phyloP scores from a whole-genome alignment of 2,888 invertebrate species.

The Athalia rosae region DNA sequence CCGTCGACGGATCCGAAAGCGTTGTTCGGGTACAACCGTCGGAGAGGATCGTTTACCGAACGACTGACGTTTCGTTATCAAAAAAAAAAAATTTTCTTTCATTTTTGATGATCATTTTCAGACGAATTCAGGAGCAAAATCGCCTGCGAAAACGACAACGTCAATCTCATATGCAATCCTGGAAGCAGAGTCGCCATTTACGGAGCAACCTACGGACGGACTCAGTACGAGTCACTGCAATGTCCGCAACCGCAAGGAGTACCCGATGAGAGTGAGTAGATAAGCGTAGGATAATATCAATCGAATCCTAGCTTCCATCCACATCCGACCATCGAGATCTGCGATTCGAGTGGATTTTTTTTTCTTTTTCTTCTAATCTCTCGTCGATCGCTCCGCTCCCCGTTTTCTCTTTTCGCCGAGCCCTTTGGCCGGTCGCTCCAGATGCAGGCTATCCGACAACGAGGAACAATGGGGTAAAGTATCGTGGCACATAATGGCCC shows the following conservation, averaged over 20 bases:
- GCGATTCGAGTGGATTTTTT: too few species aligned
- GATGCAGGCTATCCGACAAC: constrained; percentile 28
- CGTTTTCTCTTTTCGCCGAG: constrained; percentile 20
- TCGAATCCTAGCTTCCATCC: background rate
- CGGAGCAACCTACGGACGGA: constrained; percentile 93
- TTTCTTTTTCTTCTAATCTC: background rate
- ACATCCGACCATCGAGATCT: background rate
- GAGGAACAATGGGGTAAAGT: constrained; percentile 38
- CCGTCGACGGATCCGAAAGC: too few species aligned
- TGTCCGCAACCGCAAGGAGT: constrained; percentile 91
- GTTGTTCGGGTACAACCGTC: too few species aligned
- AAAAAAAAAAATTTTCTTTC: constrained; percentile 16
- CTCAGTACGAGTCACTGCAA: constrained; percentile 90
- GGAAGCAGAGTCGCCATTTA: constrained; percentile 93
- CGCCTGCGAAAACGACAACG: constrained; percentile 93
- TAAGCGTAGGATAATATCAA: too few species aligned
- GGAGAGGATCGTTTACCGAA: too few species aligned
- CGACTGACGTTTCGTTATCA: too few species aligned
- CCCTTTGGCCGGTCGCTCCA: constrained; percentile 11
- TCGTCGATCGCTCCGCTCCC: constrained; percentile 4
- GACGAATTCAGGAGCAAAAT: constrained; percentile 96
- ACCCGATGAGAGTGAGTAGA: constrained; percentile 88
- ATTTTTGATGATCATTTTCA: constrained; percentile 73
- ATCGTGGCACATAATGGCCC: constrained; percentile 37
- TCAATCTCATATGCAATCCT: constrained; percentile 91